Evolutionary conservation across 2,888 invertebrate genomes (phyloP), one percentile per base, ranked within the genome.

Genomic region (Trissonchulus latispiculum): DNA sequence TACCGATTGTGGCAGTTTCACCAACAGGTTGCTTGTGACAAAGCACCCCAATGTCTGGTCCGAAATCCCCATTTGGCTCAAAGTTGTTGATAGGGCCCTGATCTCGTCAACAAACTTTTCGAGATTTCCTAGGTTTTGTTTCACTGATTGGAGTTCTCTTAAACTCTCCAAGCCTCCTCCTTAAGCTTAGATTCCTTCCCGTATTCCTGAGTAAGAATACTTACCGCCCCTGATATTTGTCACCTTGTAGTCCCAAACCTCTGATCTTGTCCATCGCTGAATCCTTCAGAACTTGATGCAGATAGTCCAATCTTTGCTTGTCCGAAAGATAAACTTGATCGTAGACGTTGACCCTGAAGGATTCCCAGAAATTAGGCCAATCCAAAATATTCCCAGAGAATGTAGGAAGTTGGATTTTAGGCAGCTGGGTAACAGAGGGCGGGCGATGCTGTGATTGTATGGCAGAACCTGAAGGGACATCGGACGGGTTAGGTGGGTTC

Each of bases 321-420:
- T 64, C 64, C 8, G 8, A 23, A 29, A 64, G 64, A 64, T 31
- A 15, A 15, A 33, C 18, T 33, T 64, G 64, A 33, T 33, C 33
- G 33, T 64, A 29, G 8, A 64, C 28, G 64, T 64, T 64, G 31
- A 64, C 31, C 28, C 28, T 33, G 33, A 64, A 64, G 28, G 64
- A 64, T 29, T 64, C 31, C 64, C 64, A 64, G 28, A 64, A 64
- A 28, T 28, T 64, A 3, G 29, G 64, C 64, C 64, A 64, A 15
- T 64, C 64, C 64, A 64, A 64, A 28, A 64, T 31, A 64, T n/a
- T 33, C 8, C 64, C 64, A 29, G 8, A 64, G 64, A 64, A 64
- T n/a, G 64, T 64, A 15, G 33, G 31, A 15, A 64, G 33, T n/a
- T 64, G 31, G 15, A 64, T 29, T 64, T 64, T 64, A 18, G 64